Conservation (phyloP, 2,888 invertebrate genomes). For the Syrphus vitripennis region DNA sequence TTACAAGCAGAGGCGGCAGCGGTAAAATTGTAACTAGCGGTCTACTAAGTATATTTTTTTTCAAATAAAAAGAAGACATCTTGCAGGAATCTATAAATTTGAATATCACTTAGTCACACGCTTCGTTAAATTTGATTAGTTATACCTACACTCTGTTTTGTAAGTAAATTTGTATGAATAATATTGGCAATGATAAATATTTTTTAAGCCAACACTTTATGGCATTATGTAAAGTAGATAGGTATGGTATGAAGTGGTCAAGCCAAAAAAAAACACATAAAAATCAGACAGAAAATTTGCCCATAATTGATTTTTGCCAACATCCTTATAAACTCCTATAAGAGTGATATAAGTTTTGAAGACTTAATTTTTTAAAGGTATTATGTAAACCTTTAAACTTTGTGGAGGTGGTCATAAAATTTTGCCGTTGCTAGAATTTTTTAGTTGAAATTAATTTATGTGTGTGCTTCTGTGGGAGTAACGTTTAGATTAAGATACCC, state of each 20-base stretch:
- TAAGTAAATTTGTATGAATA: too few relatives aligned
- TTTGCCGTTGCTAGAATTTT: not conserved
- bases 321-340: not conserved
- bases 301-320: conserved; percentile 53
- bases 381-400: not conserved
- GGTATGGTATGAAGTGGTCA: conserved; percentile 15
- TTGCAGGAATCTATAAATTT: conserved; percentile 38
- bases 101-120: conserved; percentile 58
- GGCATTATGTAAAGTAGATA: conserved; percentile 39
- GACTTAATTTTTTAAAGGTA: not conserved
- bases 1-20: not conserved
- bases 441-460: conserved; percentile 18
- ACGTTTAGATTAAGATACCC: not conserved
- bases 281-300: conserved; percentile 45
- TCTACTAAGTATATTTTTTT: not conserved
- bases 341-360: not conserved
- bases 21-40: not conserved
- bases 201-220: conserved; percentile 37
- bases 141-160: conserved; percentile 10
- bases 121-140: conserved; percentile 62
- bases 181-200: not conserved
- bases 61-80: not conserved
- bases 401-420: conserved; percentile 41
- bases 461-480: not conserved
- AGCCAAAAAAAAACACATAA: conserved; percentile 37